Evolutionary conservation across 2,113 vertebrate species (phyloP).

Genomic region (Leptosomus discolor): DNA sequence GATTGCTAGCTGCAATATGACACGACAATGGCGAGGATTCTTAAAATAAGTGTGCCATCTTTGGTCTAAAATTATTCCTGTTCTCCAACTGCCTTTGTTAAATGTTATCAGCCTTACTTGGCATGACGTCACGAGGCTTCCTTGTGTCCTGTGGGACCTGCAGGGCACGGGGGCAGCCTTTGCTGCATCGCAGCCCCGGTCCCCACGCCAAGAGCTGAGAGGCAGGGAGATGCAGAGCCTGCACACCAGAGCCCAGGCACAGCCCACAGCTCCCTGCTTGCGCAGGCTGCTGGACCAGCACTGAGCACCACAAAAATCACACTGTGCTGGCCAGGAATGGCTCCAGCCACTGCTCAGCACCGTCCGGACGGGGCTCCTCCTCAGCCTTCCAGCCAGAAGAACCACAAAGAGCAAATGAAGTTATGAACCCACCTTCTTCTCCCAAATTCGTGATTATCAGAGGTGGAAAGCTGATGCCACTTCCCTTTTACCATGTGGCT

Average conservation of each 20-base stretch:
- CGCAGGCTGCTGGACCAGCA: background rate
- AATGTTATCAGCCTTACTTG: background rate
- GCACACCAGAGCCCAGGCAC: no score
- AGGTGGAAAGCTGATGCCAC: background rate
- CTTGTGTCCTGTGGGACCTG: background rate
- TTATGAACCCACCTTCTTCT: background rate
- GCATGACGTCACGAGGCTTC: constrained; percentile 40
- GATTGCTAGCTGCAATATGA: fast-evolving
- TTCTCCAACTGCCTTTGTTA: background rate
- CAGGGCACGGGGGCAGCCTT: background rate
- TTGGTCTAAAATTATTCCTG: background rate
- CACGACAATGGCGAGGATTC: background rate
- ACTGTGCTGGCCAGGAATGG: fast-evolving
- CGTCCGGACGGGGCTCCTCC: fast-evolving
- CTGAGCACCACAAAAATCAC: background rate
- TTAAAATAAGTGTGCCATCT: background rate
- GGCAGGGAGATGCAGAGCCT: constrained; percentile 27
- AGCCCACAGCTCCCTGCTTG: background rate
- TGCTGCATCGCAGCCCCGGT: background rate
- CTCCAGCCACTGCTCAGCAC: background rate
- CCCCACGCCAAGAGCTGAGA: background rate
- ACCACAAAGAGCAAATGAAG: fast-evolving
- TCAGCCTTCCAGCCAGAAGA: background rate
- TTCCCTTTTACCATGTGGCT: background rate
- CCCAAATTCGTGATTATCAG: background rate